These are phyloP conservation scores for Meteorus colon DNA, from an alignment of 2,888 invertebrate genomes.

Conservation along the genomic window DNA sequence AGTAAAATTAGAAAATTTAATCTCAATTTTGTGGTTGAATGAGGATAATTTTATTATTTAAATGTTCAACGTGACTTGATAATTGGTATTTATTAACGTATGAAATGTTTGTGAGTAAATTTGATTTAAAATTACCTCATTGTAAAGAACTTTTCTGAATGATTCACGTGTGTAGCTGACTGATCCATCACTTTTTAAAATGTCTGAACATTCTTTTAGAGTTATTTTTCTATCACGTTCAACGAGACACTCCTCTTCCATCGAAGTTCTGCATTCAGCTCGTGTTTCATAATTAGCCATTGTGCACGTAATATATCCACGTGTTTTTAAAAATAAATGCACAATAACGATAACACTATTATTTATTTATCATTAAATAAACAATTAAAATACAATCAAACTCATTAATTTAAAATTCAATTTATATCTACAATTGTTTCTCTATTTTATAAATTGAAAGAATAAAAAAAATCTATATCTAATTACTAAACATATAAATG, in stretches of 20 bases:
- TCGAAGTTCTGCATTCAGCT: slow-evolving; percentile 76
- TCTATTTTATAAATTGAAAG: too few relatives aligned
- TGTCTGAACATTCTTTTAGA: slow-evolving; percentile 80
- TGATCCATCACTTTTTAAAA: slow-evolving; percentile 78
- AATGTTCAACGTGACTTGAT: slow-evolving; percentile 28
- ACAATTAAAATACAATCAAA: background rate
- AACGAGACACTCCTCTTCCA: slow-evolving; percentile 82
- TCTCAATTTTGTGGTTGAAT: background rate
- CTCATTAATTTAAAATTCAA: background rate
- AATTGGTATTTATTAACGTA: background rate
- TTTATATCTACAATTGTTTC: background rate
- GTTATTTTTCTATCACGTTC: slow-evolving; percentile 78
- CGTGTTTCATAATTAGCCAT: slow-evolving; percentile 54
- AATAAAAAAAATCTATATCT: too few relatives aligned
- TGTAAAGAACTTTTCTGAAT: slow-evolving; percentile 80
- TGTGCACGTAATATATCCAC: slow-evolving; percentile 22
- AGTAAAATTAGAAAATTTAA: background rate
- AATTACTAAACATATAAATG: too few relatives aligned
- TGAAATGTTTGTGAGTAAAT: slow-evolving; percentile 4
- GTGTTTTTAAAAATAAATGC: slow-evolving; percentile 18
- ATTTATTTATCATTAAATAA: background rate
- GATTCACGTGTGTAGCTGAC: slow-evolving; percentile 78
- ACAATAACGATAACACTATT: background rate
- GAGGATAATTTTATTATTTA: background rate
- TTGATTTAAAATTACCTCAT: slow-evolving; percentile 77